These are phyloP conservation scores for Genyomyrus donnyi DNA, from an alignment of 2,113 vertebrate species.

Conservation along the genomic window DNA sequence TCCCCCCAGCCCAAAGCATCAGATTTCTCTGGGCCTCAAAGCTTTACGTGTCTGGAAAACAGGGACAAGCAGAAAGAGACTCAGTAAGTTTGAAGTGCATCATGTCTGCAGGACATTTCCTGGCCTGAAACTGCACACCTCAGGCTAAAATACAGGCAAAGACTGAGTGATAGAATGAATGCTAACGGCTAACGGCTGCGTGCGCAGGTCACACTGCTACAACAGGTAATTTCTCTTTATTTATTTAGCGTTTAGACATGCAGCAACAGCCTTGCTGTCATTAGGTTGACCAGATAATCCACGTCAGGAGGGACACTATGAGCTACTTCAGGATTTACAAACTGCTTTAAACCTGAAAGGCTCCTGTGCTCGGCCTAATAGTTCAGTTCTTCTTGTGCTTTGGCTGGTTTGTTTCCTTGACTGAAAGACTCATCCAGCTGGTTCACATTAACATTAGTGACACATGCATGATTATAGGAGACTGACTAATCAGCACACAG, in stretches of 20 bases:
- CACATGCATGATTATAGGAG: background rate
- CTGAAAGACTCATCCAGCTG: too few relatives aligned
- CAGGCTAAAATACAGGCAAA: background rate
- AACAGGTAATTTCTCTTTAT: background rate
- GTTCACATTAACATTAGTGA: background rate
- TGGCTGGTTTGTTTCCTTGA: too few relatives aligned
- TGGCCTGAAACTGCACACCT: background rate
- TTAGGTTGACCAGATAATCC: background rate
- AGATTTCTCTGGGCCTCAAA: slow-evolving; percentile 8
- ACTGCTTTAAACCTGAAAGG: background rate
- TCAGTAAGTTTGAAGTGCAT: background rate
- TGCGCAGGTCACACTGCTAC: background rate
- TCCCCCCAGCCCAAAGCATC: slow-evolving; percentile 36
- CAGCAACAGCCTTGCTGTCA: background rate
- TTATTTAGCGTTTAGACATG: background rate
- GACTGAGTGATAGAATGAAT: background rate
- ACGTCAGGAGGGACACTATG: background rate
- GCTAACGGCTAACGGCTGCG: background rate
- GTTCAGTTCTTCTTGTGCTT: too few relatives aligned
- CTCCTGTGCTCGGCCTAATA: background rate
- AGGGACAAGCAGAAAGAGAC: background rate
- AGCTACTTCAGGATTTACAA: background rate
- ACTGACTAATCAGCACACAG: background rate
- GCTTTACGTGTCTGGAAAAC: slow-evolving; percentile 55
- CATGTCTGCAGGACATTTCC: background rate